Evolutionary conservation across 2,888 invertebrate genomes (phyloP), one percentile per base, ranked within the genome.

Genomic region (Caenorhabditis doughertyi): DNA sequence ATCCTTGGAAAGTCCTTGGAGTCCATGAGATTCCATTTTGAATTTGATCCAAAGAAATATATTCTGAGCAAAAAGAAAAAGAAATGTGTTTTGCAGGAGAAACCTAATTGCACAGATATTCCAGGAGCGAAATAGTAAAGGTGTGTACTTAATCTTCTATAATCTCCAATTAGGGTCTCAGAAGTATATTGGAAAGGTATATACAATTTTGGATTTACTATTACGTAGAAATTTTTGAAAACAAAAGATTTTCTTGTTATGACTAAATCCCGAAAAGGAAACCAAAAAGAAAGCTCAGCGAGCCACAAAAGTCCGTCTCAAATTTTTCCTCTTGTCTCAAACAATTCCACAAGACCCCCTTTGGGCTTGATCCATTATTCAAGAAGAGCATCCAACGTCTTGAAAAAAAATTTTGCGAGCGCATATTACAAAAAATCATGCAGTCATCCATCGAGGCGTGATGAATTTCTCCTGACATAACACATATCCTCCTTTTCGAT

Each of bases 381-480:
- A 76, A 74, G 58, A 74, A 44, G 67, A 76, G 76, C 76, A 67
- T 64, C 64, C 29, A 32, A 51, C 67, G 56, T 67, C 67, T 76
- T 51, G 51, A 67, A 44, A 47, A 77, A 42, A n/a, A n/a, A n/a
- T n/a, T 62, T 60, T 68, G 56, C 39, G 68, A 76, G 77, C 60
- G n/a, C 60, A 42, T 77, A 77, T 68, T 62, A 77, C 77, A 77
- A 77, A 77, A 77, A 77, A 68, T 76, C 76, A 76, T 76, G 76
- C 42, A 67, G 67, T 25, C 76, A 60, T 67, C 51, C 67, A 60
- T 51, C 76, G 39, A 29, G 49, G 68, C 77, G 51, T 68, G 60
- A 77, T 77, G 68, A 77, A 68, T 68, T 44, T 32, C 60, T 53
- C 27, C 62, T 68, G 68, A 68, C 68, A 68, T 44, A 77, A 62